Conservation (phyloP, 2,888 invertebrate species). For the Papilio demoleus region DNA sequence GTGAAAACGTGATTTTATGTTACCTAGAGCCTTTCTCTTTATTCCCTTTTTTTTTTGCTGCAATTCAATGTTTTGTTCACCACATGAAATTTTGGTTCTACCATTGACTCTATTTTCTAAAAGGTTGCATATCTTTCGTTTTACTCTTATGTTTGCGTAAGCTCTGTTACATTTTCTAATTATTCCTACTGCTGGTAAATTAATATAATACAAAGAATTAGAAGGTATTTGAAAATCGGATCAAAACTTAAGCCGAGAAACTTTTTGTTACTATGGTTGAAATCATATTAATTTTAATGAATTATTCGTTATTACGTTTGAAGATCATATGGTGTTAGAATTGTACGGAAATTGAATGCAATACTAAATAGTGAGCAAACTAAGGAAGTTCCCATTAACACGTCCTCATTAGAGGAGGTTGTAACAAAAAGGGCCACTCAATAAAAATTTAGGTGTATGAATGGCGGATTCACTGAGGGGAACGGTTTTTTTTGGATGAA, state of each 20-base stretch:
- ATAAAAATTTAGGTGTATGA: slow-evolving; percentile 54
- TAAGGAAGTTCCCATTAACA: slow-evolving; percentile 68
- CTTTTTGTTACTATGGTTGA: too few species aligned
- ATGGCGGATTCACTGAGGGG: slow-evolving; percentile 39
- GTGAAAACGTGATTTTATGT: slow-evolving; percentile 14
- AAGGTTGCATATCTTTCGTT: too few species aligned
- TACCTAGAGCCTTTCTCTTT: neutral
- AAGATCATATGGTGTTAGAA: neutral
- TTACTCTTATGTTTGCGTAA: too few species aligned
- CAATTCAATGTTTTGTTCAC: too few species aligned
- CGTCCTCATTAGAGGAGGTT: slow-evolving; percentile 64
- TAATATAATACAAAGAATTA: too few species aligned
- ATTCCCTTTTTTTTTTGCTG: too few species aligned
- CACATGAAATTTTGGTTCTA: too few species aligned
- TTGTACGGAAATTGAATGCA: slow-evolving; percentile 2
- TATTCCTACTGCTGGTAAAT: too few species aligned
- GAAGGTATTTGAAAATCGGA: too few species aligned
- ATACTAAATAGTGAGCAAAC: slow-evolving; percentile 22
- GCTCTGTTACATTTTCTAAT: too few species aligned
- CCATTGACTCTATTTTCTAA: too few species aligned
- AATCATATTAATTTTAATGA: neutral
- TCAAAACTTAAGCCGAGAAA: too few species aligned
- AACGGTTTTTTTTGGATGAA: slow-evolving; percentile 42
- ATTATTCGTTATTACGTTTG: neutral
- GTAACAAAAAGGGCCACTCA: slow-evolving; percentile 66